Percentiles rank a stretch among this genome's conserved stretches.
Evolutionary conservation across 2,113 vertebrate genomes (phyloP).

Genomic region (Chloebia gouldiae): DNA sequence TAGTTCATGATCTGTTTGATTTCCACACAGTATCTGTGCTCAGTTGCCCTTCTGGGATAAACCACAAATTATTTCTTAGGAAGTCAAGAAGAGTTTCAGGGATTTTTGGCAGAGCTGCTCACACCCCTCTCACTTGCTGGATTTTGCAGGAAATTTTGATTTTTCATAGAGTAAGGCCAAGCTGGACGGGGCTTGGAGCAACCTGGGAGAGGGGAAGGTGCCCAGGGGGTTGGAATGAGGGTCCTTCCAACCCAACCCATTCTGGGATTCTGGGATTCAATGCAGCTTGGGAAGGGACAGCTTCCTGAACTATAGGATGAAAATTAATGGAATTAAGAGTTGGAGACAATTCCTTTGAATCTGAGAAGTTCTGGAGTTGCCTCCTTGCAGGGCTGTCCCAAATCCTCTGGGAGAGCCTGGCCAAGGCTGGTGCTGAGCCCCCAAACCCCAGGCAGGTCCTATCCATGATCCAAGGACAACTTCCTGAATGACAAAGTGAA

Average conservation of each 20-base stretch:
- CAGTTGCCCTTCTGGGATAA: not conserved
- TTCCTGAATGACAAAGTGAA: not conserved
- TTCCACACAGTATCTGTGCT: not conserved
- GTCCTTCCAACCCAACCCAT: not conserved
- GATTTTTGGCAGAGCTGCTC: not conserved
- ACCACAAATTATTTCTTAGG: not conserved
- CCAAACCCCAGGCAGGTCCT: accelerated
- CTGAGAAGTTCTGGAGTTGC: not conserved
- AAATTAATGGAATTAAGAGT: not conserved
- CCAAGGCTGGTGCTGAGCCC: not conserved
- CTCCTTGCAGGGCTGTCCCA: not conserved
- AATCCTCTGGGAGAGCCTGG: not conserved
- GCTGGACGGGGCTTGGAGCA: not conserved
- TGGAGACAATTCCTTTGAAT: accelerated
- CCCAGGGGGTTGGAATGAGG: not conserved
- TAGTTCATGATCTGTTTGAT: not conserved
- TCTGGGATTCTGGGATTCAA: too few species aligned
- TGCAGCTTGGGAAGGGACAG: not conserved
- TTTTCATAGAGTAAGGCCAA: not conserved
- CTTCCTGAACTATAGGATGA: not conserved
- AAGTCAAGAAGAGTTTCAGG: not conserved
- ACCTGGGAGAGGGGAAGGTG: not conserved
- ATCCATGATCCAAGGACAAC: not conserved
- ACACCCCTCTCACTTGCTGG: accelerated
- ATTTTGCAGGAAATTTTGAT: not conserved